phyloP scores from a whole-genome alignment of 2,888 invertebrate species.

The Stenoptilia bipunctidactyla region DNA sequence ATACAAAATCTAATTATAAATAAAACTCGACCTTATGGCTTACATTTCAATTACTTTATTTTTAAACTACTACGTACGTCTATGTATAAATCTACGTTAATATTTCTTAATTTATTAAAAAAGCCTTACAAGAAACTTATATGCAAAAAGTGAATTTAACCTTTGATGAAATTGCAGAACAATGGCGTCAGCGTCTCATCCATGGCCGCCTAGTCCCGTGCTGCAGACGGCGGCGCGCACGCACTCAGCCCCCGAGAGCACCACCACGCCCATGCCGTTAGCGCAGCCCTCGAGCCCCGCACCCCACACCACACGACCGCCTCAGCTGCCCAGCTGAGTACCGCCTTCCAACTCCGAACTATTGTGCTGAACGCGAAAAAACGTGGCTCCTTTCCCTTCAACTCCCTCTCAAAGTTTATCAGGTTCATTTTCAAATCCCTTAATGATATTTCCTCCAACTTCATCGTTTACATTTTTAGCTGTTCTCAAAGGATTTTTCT shows the following conservation, averaged over 20 bases:
- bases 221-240: conserved; percentile 80
- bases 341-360: conserved; percentile 71
- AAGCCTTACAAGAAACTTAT: no score
- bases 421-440: neutral
- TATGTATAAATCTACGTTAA: no score
- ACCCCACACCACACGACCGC: conserved; percentile 44
- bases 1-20: no score
- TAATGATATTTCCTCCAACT: neutral
- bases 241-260: conserved; percentile 80
- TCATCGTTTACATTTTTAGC: conserved; percentile 5
- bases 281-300: conserved; percentile 58
- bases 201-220: conserved; percentile 86
- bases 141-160: no score
- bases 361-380: conserved; percentile 70
- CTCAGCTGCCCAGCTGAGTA: conserved; percentile 68
- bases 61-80: no score
- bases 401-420: conserved; percentile 30
- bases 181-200: conserved; percentile 75
- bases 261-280: conserved; percentile 49
- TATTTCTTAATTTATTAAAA: no score
- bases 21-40: no score
- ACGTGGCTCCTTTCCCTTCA: conserved; percentile 66
- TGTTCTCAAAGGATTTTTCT: conserved; percentile 46
- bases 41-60: no score
- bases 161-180: conserved; percentile 48